Conservation (phyloP, 1,140 invertebrate species). For the Neodiprion virginianus region DNA sequence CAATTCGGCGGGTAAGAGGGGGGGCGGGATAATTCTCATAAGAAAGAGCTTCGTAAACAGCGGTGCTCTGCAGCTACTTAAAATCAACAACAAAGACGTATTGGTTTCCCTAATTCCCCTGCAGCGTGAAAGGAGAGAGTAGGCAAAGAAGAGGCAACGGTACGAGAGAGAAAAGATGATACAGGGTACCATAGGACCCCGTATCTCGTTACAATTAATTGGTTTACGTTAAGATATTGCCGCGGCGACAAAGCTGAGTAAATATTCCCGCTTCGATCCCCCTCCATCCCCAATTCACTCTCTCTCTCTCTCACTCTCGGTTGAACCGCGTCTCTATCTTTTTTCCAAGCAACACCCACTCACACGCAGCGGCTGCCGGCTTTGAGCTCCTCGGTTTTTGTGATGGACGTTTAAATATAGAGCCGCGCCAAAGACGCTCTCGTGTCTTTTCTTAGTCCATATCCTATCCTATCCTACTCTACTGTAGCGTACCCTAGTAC, state of each 20-base stretch:
- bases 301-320: not conserved
- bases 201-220: constrained; percentile 18
- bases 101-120: too few species aligned
- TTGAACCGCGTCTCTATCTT: not conserved
- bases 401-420: constrained; percentile 13
- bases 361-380: not conserved
- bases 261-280: not conserved
- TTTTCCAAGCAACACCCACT: not conserved
- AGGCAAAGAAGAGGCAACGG: not conserved
- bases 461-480: too few species aligned
- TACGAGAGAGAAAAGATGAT: not conserved
- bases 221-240: constrained; percentile 16
- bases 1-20: too few species aligned
- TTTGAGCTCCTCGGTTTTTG: not conserved
- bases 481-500: too few species aligned
- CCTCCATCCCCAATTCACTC: not conserved
- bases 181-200: not conserved
- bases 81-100: too few species aligned
- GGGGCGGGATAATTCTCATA: too few species aligned
- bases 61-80: too few species aligned
- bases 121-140: not conserved
- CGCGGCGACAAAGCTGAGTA: constrained; percentile 11
- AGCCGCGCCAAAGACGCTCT: not conserved
- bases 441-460: constrained; percentile 9
- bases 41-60: too few species aligned